Conservation (phyloP, 2,888 invertebrate species). For the Trilocha varians region DNA sequence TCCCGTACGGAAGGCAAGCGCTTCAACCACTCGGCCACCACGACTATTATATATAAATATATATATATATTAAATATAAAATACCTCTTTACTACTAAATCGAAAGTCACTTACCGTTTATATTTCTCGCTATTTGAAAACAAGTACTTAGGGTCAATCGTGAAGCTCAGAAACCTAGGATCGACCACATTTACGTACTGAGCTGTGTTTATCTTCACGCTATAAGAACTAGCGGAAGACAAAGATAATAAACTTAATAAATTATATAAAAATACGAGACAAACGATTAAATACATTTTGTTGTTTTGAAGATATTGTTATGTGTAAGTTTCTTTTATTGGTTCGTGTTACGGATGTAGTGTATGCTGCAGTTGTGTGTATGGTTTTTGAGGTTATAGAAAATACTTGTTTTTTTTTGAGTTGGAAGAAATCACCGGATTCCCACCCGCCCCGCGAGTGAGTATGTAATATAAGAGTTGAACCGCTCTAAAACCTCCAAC, state of each 20-base stretch:
- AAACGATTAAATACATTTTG: conserved; percentile 8
- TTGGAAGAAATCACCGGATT: no score
- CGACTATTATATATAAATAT: no score
- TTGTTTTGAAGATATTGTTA: conserved; percentile 12
- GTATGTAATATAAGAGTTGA: no score
- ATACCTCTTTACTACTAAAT: background rate
- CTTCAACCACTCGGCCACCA: no score
- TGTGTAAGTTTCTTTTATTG: conserved; percentile 16
- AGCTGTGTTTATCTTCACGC: conserved; percentile 74
- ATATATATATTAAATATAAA: no score
- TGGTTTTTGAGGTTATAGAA: no score
- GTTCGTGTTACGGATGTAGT: no score
- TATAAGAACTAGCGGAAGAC: conserved; percentile 52
- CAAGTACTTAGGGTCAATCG: conserved; percentile 79
- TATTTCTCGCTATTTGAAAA: conserved; percentile 47
- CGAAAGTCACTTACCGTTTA: conserved; percentile 31
- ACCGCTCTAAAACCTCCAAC: no score
- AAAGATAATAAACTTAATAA: conserved; percentile 12
- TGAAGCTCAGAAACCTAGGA: conserved; percentile 81
- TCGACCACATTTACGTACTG: conserved; percentile 77
- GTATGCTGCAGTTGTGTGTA: background rate
- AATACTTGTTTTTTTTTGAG: no score
- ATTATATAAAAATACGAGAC: conserved; percentile 2
- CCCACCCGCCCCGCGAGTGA: no score
- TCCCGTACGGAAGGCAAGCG: no score